These are phyloP conservation scores for Bos taurus DNA, from an alignment of 2,113 vertebrate genomes.

Conservation along the genomic window ARS-UCD2.0 NC_037340.1:67844501-67845000, in stretches of 20 bases:
- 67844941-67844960: background rate
- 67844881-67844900: background rate
- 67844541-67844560: background rate
- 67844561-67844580: background rate
- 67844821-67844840: background rate
- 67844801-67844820: background rate
- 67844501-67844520: background rate
- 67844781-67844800: background rate
- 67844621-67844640: accelerated
- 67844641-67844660: background rate
- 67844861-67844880: background rate
- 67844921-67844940: slow-evolving; percentile 36
- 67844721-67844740: background rate
- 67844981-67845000: background rate
- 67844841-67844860: background rate
- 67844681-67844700: background rate
- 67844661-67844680: background rate
- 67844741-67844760: no score
- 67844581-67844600: background rate
- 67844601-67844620: background rate
- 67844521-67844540: background rate
- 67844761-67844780: background rate
- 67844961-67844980: background rate
- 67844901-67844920: background rate
- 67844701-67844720: background rate